Base-by-base conservation (phyloP, 2,113 vertebrate genomes). In the Otocyon megalotis region DNA sequence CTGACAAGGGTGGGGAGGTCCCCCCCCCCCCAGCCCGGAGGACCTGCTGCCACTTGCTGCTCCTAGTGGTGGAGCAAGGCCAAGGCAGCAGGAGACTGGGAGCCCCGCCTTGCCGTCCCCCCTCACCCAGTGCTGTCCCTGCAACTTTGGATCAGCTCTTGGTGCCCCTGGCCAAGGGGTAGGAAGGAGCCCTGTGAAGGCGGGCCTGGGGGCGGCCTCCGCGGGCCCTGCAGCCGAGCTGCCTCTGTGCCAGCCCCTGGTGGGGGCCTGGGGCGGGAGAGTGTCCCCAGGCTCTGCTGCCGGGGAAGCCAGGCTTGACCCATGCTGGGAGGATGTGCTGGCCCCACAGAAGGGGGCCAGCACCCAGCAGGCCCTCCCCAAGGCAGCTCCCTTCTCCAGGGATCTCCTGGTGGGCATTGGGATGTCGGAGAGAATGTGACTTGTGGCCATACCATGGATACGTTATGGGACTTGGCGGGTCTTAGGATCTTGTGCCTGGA, bases 401-500 rank as follows among this genome's bases (percentile, higher is more conserved):
- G 85, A 83, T 63, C 26, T 81, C 48, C 69, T 58, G 90, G 76
- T 17, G 37, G 90, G 60, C 67, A 50, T 60, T 65, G 81, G 67
- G 63, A 32, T 90, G 69, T 72, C 0, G 0, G 37, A 71, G 65
- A 79, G 65, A 35, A 56, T 74, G 80, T 85, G 81, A 76, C 58
- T 53, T 37, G 37, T 14, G 26, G 30, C 76, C 85, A 90, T 12
- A 3, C 62, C 1, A 0, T 53, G 54, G 87, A 69, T 35, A 19
- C 35, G 32, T 48, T 84, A 20, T 2, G 35, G 69, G 85, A 74
- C 35, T 84, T 79, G 93, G 76, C 85, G 56, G 88, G 20, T 79
- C 71, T 76, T 63, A 63, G 80, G 84, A 72, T 81, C 53, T 77
- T 86, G n/a, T 92, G 81, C 96, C 95, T 97, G 92, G 95, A 88